Conservation (phyloP, 2,797 vertebrate species). For the Pogonophryne albipinna region DNA sequence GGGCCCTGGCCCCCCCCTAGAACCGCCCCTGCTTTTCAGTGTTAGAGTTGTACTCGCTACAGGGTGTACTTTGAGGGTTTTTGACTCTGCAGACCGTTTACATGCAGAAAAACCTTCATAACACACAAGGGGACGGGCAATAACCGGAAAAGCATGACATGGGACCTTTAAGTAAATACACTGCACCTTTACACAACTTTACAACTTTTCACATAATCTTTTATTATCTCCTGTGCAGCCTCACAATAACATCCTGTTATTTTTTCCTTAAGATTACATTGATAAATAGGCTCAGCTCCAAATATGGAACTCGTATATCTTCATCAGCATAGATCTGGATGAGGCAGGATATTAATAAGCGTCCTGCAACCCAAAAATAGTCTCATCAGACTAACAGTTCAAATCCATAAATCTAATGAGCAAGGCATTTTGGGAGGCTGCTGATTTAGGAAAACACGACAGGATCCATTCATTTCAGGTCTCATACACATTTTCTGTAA, state of each 20-base stretch:
- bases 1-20: too few species aligned
- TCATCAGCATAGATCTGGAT: conserved; percentile 36
- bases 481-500: neutral
- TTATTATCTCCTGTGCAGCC: conserved; percentile 17
- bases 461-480: neutral
- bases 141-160: too few species aligned
- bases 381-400: conserved; percentile 29
- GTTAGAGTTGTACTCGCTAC: too few species aligned
- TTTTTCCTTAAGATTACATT: conserved; percentile 28
- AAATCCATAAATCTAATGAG: conserved; percentile 57
- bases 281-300: conserved; percentile 44
- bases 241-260: conserved; percentile 36
- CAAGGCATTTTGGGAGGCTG: neutral
- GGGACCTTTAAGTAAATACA: too few species aligned
- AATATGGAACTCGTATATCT: conserved; percentile 52
- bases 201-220: neutral
- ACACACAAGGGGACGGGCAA: too few species aligned
- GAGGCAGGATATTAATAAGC: conserved; percentile 53
- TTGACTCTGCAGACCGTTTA: too few species aligned
- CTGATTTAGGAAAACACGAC: conserved; percentile 1
- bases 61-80: too few species aligned
- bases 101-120: too few species aligned
- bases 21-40: too few species aligned
- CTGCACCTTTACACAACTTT: neutral
- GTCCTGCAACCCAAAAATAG: conserved; percentile 60